Base-by-base conservation (phyloP, 2,113 vertebrate genomes). In the Thymallus thymallus region DNA sequence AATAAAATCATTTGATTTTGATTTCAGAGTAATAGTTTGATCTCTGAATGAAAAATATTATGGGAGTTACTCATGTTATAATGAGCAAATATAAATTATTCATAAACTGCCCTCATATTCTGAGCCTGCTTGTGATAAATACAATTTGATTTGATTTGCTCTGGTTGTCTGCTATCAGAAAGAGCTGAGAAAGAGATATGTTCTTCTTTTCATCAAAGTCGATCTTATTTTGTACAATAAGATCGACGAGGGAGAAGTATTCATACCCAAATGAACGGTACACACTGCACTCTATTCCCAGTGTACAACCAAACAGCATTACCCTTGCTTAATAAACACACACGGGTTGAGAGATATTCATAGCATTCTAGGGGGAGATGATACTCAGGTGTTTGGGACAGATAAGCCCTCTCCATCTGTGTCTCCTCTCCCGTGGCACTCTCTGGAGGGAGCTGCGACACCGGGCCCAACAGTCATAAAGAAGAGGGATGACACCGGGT, bases 381-480 rank as follows among this genome's bases (percentile, higher is more conserved):
- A 84, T 63, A 76, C 79, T 87, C 75, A 73, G 79, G 80, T 91
- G 88, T 83, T 84, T 72, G 81, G 82, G 83, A 82, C 73, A 80
- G 88, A 90, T 91, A 92, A 92, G 88, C 73, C 68, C 70, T 70
- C 30, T 45, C 84, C 63, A 80, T 85, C 85, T 83, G 80, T 63
- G 81, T 68, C 82, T 74, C 74, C 77, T 35, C 66, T 82, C 76
- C 71, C 68, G 76, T 78, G 76, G 74, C 24, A 20, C 29, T 60
- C 48, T 45, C 65, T 16, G 85, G 51, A 75, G 71, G 82, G 76
- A 77, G 79, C 73, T 56, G 24, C 0, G 68, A 77, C 82, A 85
- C 81, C 67, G 82, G 86, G 76, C 79, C 85, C 87, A 67, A 5
- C 6, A 73, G 74, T 77, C 78, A 77, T 62, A 20, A 77, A 77